phyloP scores from a whole-genome alignment of 2,888 invertebrate species.

The Noctua janthe region DNA sequence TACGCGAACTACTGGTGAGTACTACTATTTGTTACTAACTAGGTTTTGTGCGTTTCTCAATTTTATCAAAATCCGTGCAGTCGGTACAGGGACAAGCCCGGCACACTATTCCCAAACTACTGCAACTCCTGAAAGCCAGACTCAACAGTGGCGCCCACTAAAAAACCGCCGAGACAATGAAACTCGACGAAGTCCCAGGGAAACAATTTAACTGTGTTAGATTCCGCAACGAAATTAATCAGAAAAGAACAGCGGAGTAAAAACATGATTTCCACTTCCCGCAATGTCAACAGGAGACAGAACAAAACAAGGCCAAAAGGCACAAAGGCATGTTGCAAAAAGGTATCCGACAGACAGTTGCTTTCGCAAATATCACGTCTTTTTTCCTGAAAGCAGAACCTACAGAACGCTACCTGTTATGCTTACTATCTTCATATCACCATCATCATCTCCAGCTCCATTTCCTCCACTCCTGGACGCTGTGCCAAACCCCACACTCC shows the following conservation, averaged over 20 bases:
- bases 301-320: too few relatives aligned
- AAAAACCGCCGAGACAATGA: too few relatives aligned
- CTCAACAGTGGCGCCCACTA: too few relatives aligned
- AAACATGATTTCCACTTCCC: too few relatives aligned
- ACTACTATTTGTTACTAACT: not conserved
- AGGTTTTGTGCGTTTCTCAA: not conserved
- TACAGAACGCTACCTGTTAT: not conserved
- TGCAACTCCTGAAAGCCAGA: too few relatives aligned
- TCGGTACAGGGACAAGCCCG: not conserved
- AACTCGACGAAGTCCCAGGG: too few relatives aligned
- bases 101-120: too few relatives aligned
- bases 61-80: not conserved
- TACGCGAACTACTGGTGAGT: slow-evolving; percentile 73
- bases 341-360: not conserved
- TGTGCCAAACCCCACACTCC: not conserved
- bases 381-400: not conserved
- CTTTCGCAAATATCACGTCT: not conserved
- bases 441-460: not conserved
- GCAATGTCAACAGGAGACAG: too few relatives aligned
- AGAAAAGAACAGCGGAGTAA: too few relatives aligned
- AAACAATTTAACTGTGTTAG: too few relatives aligned
- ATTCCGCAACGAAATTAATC: too few relatives aligned
- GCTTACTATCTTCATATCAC: not conserved
- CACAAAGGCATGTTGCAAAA: not conserved
- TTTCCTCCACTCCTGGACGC: too few relatives aligned